Conservation (phyloP, 2,888 invertebrate genomes). For the Drosophila putrida region DNA sequence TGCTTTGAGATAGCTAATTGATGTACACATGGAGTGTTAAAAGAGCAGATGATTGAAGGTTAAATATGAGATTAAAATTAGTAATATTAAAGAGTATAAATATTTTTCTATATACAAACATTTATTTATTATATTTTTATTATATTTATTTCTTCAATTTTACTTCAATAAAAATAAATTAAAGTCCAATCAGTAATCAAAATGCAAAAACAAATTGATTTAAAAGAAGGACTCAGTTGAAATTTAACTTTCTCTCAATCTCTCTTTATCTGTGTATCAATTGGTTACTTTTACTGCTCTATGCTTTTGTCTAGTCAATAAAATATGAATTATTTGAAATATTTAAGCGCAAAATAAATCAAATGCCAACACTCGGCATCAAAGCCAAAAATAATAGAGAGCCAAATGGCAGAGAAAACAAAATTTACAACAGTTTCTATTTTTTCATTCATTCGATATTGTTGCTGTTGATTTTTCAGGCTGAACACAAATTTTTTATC, state of each 20-base stretch:
- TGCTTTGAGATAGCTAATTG: constrained; percentile 8
- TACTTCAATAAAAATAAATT: constrained; percentile 25
- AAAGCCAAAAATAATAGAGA: constrained; percentile 35
- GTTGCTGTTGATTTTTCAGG: constrained; percentile 15
- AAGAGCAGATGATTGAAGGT: background rate
- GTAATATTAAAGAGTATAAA: background rate
- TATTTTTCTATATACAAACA: background rate
- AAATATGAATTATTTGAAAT: constrained; percentile 76
- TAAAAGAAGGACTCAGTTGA: constrained; percentile 35
- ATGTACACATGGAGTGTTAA: background rate
- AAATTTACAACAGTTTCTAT: constrained; percentile 39
- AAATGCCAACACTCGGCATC: constrained; percentile 70
- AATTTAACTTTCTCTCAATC: constrained; percentile 50
- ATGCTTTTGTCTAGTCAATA: constrained; percentile 64
- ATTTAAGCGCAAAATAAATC: constrained; percentile 69
- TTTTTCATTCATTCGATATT: background rate
- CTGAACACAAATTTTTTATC: constrained; percentile 60
- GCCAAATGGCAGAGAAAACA: constrained; percentile 21
- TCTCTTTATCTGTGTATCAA: constrained; percentile 19
- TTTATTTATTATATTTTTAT: background rate
- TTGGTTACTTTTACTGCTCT: constrained; percentile 29
- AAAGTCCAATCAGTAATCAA: constrained; percentile 33
- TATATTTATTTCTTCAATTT: background rate
- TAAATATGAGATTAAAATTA: background rate
- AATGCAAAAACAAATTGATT: constrained; percentile 58